Evolutionary conservation across 2,888 invertebrate species (phyloP).

Genomic region (Drosophila tripunctata): DNA sequence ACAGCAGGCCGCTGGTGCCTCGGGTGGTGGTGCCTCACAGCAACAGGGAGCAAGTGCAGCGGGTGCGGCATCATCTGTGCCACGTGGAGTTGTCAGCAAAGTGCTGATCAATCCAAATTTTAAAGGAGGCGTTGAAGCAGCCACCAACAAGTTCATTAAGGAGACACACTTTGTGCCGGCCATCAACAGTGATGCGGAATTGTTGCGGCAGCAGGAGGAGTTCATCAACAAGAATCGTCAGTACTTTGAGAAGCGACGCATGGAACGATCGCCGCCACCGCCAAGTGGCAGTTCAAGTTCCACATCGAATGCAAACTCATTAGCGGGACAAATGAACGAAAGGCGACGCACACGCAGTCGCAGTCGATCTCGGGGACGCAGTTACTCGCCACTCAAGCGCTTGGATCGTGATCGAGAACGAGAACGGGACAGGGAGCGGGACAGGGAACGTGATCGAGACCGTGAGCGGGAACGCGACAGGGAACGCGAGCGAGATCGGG

Average conservation of each 20-base stretch:
- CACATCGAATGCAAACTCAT: conserved; percentile 12
- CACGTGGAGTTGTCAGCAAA: conserved; percentile 66
- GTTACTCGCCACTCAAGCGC: conserved; percentile 82
- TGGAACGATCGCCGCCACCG: conserved; percentile 82
- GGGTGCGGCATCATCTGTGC: conserved; percentile 33
- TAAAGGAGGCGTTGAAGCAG: conserved; percentile 84
- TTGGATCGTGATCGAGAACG: conserved; percentile 66
- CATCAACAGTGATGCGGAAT: conserved; percentile 83
- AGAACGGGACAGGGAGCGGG: conserved; percentile 70
- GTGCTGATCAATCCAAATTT: conserved; percentile 84
- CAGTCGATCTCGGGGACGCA: conserved; percentile 83
- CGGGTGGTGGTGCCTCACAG: conserved; percentile 17
- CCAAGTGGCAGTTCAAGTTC: conserved; percentile 8
- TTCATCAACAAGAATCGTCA: conserved; percentile 84
- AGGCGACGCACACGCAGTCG: conserved; percentile 76
- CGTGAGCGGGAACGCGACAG: conserved; percentile 58
- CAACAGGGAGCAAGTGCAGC: conserved; percentile 30
- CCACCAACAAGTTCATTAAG: conserved; percentile 84
- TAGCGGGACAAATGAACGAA: conserved; percentile 20
- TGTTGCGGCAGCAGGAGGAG: conserved; percentile 84
- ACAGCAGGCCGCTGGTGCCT: not conserved
- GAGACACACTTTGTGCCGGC: conserved; percentile 84
- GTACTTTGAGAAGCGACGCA: conserved; percentile 84
- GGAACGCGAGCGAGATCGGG: conserved; percentile 54
- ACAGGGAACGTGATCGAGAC: conserved; percentile 64